Conservation (phyloP, 1,140 invertebrate species). For the Drusus annulatus region DNA sequence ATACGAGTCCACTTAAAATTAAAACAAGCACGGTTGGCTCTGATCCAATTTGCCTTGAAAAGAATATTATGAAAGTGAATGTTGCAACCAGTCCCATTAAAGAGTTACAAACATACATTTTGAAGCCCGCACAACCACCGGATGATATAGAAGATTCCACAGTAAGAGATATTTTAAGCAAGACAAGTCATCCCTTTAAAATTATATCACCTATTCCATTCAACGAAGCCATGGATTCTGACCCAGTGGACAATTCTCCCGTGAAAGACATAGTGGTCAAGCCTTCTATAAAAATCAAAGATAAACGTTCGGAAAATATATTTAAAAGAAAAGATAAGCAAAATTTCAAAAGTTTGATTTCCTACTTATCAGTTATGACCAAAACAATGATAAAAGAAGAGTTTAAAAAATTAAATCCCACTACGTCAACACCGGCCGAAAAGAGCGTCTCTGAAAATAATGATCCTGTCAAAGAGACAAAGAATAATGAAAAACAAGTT, state of each 20-base stretch:
- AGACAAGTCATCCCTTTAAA: conserved; percentile 2
- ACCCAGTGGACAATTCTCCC: no score
- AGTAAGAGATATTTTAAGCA: conserved; percentile 18
- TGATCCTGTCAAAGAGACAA: background rate
- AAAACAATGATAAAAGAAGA: conserved; percentile 29
- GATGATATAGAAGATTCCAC: conserved; percentile 3
- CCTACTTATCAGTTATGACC: conserved; percentile 29
- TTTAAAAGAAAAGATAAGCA: conserved; percentile 1
- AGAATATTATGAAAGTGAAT: background rate
- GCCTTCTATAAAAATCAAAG: background rate
- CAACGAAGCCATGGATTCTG: background rate
- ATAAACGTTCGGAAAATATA: background rate
- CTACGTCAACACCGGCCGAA: background rate
- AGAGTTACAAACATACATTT: background rate
- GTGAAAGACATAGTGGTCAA: background rate
- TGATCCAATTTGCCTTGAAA: no score
- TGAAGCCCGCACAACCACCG: background rate
- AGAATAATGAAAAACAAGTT: background rate
- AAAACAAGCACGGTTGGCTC: no score
- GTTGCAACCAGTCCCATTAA: background rate
- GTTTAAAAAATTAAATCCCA: conserved; percentile 9
- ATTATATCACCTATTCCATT: conserved; percentile 27
- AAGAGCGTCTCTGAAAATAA: background rate
- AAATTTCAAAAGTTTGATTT: background rate
- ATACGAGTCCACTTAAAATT: no score